These are phyloP conservation scores for Notechis scutatus DNA, from an alignment of 2,113 vertebrate species.

Conservation along the genomic window DNA sequence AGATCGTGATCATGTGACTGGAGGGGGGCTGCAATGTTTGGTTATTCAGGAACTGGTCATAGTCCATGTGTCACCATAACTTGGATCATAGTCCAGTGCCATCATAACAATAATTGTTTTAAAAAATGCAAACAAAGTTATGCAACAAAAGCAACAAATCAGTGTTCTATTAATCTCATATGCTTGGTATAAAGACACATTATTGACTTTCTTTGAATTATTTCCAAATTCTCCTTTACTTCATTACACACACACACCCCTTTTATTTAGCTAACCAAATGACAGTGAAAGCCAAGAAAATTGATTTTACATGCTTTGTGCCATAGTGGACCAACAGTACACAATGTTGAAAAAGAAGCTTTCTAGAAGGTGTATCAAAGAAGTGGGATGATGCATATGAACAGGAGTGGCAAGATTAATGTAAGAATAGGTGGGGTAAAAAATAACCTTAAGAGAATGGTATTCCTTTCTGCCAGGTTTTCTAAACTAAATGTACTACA, in stretches of 20 bases:
- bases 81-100: not conserved
- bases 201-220: not conserved
- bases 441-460: not conserved
- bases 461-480: not conserved
- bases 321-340: not conserved
- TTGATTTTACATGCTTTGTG: not conserved
- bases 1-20: not conserved
- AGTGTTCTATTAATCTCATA: not conserved
- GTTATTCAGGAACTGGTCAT: not conserved
- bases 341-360: not conserved
- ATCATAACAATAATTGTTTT: not conserved
- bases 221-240: not conserved
- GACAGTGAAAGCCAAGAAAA: not conserved
- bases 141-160: not conserved
- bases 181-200: not conserved
- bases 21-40: not conserved
- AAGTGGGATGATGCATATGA: not conserved
- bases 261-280: not conserved
- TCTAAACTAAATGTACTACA: not conserved
- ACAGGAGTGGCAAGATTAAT: not conserved
- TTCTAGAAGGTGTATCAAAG: not conserved
- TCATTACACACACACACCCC: not conserved
- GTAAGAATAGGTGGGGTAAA: not conserved
- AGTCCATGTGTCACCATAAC: not conserved
- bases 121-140: not conserved